phyloP scores from a whole-genome alignment of 2,888 invertebrate genomes.

The Linyphia triangularis region DNA sequence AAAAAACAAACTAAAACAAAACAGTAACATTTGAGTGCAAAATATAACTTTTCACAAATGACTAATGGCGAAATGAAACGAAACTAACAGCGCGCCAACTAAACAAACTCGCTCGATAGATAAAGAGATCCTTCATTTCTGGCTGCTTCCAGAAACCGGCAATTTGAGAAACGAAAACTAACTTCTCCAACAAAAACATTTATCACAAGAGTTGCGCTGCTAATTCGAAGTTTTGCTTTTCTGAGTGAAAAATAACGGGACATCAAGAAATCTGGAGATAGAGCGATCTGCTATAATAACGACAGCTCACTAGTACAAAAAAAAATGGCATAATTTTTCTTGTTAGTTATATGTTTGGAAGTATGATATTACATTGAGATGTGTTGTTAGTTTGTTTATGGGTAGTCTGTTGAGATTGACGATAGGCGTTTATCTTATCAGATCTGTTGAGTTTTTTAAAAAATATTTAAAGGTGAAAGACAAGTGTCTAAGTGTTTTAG shows the following conservation, averaged over 20 bases:
- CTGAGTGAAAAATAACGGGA: slow-evolving; percentile 2
- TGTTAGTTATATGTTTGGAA: not conserved
- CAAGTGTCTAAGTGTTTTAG: not conserved
- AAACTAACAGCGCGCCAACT: slow-evolving; percentile 9
- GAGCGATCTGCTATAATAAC: not conserved
- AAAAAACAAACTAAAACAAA: not conserved
- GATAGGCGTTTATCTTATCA: not conserved
- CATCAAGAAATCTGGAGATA: not conserved
- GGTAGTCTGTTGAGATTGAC: not conserved
- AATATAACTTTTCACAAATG: slow-evolving; percentile 1
- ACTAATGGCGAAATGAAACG: slow-evolving; percentile 17
- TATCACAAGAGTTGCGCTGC: not conserved
- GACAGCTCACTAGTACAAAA: not conserved
- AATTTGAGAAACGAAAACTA: slow-evolving; percentile 33
- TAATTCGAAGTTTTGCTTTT: not conserved
- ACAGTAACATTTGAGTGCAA: slow-evolving; percentile 3
- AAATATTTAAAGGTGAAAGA: not conserved
- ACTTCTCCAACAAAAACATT: slow-evolving; percentile 36
- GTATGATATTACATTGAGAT: no score
- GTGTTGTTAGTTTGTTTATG: not conserved
- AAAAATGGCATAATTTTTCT: not conserved
- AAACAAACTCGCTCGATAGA: not conserved
- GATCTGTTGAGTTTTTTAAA: no score
- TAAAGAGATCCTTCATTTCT: slow-evolving; percentile 24
- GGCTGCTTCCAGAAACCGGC: not conserved